Percentiles rank a stretch among this genome's conserved stretches.
These are phyloP conservation scores for Fragariocoptes setiger DNA, from an alignment of 1,140 invertebrate genomes.

Conservation along the genomic window DNA sequence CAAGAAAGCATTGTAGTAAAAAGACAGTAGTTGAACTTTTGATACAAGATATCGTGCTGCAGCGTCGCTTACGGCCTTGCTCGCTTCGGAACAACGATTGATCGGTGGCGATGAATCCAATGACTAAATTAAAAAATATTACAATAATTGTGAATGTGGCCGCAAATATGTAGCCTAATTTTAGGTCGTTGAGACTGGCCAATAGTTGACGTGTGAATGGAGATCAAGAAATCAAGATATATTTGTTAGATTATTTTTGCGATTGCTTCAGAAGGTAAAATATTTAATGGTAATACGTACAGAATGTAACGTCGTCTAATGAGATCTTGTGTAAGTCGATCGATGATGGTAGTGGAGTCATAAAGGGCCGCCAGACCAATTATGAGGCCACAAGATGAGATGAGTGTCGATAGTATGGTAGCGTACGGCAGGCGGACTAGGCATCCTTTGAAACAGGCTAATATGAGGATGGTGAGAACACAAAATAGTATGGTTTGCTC, in stretches of 20 bases:
- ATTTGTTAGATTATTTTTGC: not conserved
- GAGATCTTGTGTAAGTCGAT: constrained; percentile 2
- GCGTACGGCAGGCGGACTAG: constrained; percentile 4
- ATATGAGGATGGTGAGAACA: not conserved
- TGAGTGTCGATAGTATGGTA: constrained; percentile 2
- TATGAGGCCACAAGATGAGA: constrained; percentile 4
- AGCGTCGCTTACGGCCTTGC: not conserved
- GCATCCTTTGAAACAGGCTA: constrained; percentile 5
- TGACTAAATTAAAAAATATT: constrained; percentile 5
- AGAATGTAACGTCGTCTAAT: constrained; percentile 1
- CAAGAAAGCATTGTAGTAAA: constrained; percentile 3
- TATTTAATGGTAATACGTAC: not conserved
- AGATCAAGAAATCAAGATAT: not conserved
- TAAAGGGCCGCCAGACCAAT: constrained; percentile 1
- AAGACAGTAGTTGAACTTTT: constrained; percentile 3
- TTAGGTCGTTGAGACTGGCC: constrained; percentile 6
- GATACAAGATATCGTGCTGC: not conserved
- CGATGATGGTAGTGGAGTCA: constrained; percentile 2
- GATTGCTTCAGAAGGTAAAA: not conserved
- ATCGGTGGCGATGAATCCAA: constrained; percentile 7
- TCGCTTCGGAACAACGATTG: not conserved
- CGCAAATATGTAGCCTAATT: constrained; percentile 4
- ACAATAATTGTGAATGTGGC: constrained; percentile 1
- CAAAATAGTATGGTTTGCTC: not conserved
- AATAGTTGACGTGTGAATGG: not conserved